Evolutionary conservation across 2,113 vertebrate genomes (phyloP).

Genomic region (Bolborhynchus lineola): DNA sequence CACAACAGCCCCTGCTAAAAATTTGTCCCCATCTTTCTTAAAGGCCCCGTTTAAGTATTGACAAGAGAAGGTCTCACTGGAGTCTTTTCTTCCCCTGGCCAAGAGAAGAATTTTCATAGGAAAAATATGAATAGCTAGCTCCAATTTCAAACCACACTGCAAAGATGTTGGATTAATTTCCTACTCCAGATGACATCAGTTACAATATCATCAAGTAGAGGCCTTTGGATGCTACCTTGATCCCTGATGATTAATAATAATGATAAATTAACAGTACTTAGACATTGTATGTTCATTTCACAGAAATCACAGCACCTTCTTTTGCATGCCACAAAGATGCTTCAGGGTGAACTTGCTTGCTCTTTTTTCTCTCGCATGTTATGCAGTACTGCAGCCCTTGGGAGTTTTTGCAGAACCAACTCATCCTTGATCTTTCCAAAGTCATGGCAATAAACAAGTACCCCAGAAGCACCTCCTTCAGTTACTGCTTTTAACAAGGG

Average conservation of each 20-base stretch:
- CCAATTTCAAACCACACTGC: neutral
- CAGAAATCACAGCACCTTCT: neutral
- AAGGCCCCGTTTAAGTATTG: neutral
- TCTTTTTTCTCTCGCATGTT: neutral
- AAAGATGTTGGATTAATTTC: neutral
- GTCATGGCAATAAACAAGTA: neutral
- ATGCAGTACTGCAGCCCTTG: neutral
- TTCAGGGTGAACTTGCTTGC: neutral
- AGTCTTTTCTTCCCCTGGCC: neutral
- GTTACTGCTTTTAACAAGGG: neutral
- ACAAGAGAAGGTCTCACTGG: neutral
- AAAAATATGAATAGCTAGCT: neutral
- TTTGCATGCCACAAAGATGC: neutral
- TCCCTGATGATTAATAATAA: neutral
- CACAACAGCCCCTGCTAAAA: neutral
- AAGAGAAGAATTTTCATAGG: neutral
- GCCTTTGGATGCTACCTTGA: neutral
- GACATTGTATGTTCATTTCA: neutral
- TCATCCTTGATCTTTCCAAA: neutral
- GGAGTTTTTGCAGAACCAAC: neutral
- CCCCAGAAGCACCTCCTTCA: neutral
- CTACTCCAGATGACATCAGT: neutral
- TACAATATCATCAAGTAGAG: neutral
- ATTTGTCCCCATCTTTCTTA: neutral
- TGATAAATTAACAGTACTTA: neutral